These are phyloP conservation scores for Euglossa dilemma DNA, from an alignment of 1,140 invertebrate species.

Conservation along the genomic window DNA sequence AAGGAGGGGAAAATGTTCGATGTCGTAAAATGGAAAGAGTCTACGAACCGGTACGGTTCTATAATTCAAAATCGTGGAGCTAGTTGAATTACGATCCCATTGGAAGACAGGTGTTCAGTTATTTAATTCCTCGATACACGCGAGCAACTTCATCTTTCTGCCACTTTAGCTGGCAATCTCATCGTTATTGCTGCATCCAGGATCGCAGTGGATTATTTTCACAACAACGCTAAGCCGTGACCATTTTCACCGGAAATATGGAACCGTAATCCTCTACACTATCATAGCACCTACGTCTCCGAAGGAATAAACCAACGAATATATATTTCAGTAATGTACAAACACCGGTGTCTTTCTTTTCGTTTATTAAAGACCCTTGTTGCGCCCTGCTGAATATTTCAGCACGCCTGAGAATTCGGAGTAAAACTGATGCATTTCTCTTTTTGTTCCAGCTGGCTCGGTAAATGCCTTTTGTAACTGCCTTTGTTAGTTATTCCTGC, in stretches of 20 bases:
- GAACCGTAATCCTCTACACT: neutral
- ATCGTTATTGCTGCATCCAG: neutral
- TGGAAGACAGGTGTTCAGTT: neutral
- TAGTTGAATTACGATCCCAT: neutral
- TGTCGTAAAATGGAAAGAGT: neutral
- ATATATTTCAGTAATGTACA: neutral
- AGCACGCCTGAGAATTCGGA: neutral
- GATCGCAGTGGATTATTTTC: neutral
- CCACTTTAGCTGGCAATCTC: constrained; percentile 6
- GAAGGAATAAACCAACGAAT: neutral
- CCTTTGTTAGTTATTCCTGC: neutral
- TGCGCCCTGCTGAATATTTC: neutral
- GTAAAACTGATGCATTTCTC: neutral
- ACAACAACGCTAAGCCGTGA: neutral
- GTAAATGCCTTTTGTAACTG: neutral
- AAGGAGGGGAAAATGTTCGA: too few relatives aligned
- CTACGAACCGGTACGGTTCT: neutral
- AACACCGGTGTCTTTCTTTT: neutral
- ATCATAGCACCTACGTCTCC: neutral
- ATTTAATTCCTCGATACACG: neutral
- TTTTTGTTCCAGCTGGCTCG: neutral
- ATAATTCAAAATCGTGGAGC: neutral
- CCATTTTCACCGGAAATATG: constrained; percentile 3
- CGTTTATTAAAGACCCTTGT: neutral
- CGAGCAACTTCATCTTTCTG: neutral